Base-by-base conservation (phyloP, 2,888 invertebrate species). In the Zhuqinia jingwanae region DNA sequence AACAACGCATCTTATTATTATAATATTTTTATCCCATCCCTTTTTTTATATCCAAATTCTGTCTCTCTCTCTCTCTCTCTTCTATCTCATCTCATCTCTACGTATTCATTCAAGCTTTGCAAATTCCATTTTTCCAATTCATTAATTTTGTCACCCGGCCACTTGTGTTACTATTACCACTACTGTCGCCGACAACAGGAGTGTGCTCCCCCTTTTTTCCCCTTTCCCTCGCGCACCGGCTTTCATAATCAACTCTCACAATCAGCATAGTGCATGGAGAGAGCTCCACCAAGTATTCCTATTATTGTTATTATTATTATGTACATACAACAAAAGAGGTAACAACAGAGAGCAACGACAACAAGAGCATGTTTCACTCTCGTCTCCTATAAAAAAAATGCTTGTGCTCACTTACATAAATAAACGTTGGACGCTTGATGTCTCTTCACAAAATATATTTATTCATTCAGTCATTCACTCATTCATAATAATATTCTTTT, bases 121-220 rank as follows among this genome's bases (percentile, higher is more conserved):
- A 88, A 89, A 90, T 89, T 89, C 89, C 90, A 90, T 89, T 91
- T 91, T 91, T 91, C 91, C 91, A 90, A 90, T 89, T 91, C 91
- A 91, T 91, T 91, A 90, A 90, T 88, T 90, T 90, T 90, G 90
- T 91, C 91, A 90, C 90, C 91, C 91, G 88, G 88, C 87, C 89
- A 90, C 87, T 85, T 87, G 85, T 78, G 70, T 68, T 82, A 47
- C 73, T 60, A 82, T 82, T 82, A 81, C 63, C 42, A 17, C 76
- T 56, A 58, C 36, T 75, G 60, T n/a, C 73, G 50, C 58, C 25
- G 30, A 50, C 63, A 42, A 65, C 15, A 22, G 30, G n/a, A 17
- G 22, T 15, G 56, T 6, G 56, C n/a, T 10, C 56, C 30, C 73
- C 73, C 25, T 25, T 56, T 17, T 27, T 58, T 17, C 25, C 58